Percentiles rank a stretch among this genome's conserved stretches.
phyloP scores from a whole-genome alignment of 2,797 vertebrate species.

The Remorina albescens region DNA sequence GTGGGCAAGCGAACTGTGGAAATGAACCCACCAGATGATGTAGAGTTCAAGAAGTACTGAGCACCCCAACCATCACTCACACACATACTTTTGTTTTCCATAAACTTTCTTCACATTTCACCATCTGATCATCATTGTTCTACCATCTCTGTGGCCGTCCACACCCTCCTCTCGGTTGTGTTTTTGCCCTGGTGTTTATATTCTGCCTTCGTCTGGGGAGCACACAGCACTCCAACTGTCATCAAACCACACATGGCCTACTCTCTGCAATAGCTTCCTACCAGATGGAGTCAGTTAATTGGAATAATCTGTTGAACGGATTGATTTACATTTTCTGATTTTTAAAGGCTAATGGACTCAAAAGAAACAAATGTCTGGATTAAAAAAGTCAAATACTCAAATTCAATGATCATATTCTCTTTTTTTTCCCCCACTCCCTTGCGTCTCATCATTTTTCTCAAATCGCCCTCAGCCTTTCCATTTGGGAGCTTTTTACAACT shows the following conservation, averaged over 20 bases:
- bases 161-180: conserved; percentile 6
- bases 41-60: conserved; percentile 95
- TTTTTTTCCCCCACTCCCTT: not conserved
- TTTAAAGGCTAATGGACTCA: conserved; percentile 36
- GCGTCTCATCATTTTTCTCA: conserved; percentile 9
- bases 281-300: conserved; percentile 31
- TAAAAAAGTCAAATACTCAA: conserved; percentile 29
- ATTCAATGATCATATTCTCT: conserved; percentile 16
- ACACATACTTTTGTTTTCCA: not conserved
- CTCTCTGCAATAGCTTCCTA: conserved; percentile 21
- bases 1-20: conserved; percentile 94
- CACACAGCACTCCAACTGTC: conserved; percentile 20
- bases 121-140: conserved; percentile 15
- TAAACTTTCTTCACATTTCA: conserved; percentile 25
- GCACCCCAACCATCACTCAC: conserved; percentile 24
- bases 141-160: conserved; percentile 6
- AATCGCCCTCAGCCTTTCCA: conserved; percentile 47
- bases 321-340: conserved; percentile 26
- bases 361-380: conserved; percentile 22
- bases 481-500: conserved; percentile 38
- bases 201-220: conserved; percentile 35
- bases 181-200: conserved; percentile 29
- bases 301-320: conserved; percentile 50
- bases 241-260: conserved; percentile 34
- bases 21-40: conserved; percentile 93